Conservation (phyloP, 1,140 invertebrate species). For the Piezodorus guildinii region DNA sequence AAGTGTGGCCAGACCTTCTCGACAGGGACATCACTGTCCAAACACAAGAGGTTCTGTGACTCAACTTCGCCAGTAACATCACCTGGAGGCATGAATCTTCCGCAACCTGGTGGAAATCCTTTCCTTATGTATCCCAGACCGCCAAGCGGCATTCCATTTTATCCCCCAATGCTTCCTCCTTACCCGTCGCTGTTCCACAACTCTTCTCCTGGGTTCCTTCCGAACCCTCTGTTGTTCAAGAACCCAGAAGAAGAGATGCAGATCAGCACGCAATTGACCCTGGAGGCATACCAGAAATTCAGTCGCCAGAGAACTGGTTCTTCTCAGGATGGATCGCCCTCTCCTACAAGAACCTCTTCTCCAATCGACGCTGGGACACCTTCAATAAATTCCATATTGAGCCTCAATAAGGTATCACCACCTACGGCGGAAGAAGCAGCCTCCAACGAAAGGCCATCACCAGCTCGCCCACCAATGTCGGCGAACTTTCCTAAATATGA, state of each 20-base stretch:
- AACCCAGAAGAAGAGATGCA: slow-evolving; percentile 20
- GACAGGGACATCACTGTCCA: slow-evolving; percentile 69
- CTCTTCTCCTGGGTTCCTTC: slow-evolving; percentile 38
- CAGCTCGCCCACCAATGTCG: slow-evolving; percentile 40
- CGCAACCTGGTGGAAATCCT: slow-evolving; percentile 43
- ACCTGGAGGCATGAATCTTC: slow-evolving; percentile 18
- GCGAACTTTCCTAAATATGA: slow-evolving; percentile 31
- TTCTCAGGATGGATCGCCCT: slow-evolving; percentile 10
- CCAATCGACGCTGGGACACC: slow-evolving; percentile 33
- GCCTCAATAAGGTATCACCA: slow-evolving; percentile 45
- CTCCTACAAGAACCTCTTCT: slow-evolving; percentile 11
- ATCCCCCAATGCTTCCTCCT: slow-evolving; percentile 47
- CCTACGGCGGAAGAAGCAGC: slow-evolving; percentile 50
- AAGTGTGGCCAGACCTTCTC: slow-evolving; percentile 87
- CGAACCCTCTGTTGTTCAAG: slow-evolving; percentile 42
- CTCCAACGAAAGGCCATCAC: slow-evolving; percentile 48
- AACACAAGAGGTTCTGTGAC: slow-evolving; percentile 72
- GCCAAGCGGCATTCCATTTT: slow-evolving; percentile 41
- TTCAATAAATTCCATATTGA: slow-evolving; percentile 31
- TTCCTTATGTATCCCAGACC: slow-evolving; percentile 53
- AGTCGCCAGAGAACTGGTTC: slow-evolving; percentile 19
- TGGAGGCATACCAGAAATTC: slow-evolving; percentile 29
- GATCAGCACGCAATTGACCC: slow-evolving; percentile 13
- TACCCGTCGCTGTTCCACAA: slow-evolving; percentile 46
- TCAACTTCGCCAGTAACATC: slow-evolving; percentile 33